phyloP scores from a whole-genome alignment of 1,140 invertebrate species.

The Rhagoletis zephyria region DNA sequence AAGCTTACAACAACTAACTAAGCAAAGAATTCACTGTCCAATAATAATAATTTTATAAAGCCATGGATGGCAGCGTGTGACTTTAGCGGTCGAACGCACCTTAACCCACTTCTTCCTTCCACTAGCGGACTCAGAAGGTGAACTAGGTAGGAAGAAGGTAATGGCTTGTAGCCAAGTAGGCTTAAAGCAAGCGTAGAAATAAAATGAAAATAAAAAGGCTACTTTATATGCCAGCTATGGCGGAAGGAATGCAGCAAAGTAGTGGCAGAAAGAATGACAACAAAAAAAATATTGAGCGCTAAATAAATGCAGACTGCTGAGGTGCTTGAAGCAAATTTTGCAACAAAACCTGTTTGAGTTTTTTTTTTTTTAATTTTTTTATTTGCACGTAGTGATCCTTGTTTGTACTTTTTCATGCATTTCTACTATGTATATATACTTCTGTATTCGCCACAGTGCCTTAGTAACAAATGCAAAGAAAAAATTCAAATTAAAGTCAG shows the following conservation, averaged over 20 bases:
- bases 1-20: not conserved
- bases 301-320: too few species aligned
- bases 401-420: not conserved
- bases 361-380: not conserved
- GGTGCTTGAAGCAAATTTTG: too few species aligned
- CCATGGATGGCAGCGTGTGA: slow-evolving; percentile 25
- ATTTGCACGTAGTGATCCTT: not conserved
- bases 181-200: not conserved
- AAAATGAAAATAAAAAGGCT: not conserved
- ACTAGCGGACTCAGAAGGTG: not conserved
- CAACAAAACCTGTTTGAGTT: too few species aligned
- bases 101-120: slow-evolving; percentile 14
- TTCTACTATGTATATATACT: not conserved
- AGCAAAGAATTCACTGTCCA: not conserved
- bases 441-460: slow-evolving; percentile 22
- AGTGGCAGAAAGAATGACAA: not conserved
- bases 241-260: not conserved
- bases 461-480: not conserved
- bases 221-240: not conserved
- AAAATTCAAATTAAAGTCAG: not conserved
- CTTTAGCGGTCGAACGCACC: not conserved
- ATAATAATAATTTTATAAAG: slow-evolving; percentile 5
- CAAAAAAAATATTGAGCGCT: not conserved
- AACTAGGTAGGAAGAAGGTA: not conserved
- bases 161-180: not conserved